A percentile compares a stretch with the other conserved stretches of the same genome.
phyloP scores from a whole-genome alignment of 1,140 invertebrate species.

The Hesperophylax magnus region DNA sequence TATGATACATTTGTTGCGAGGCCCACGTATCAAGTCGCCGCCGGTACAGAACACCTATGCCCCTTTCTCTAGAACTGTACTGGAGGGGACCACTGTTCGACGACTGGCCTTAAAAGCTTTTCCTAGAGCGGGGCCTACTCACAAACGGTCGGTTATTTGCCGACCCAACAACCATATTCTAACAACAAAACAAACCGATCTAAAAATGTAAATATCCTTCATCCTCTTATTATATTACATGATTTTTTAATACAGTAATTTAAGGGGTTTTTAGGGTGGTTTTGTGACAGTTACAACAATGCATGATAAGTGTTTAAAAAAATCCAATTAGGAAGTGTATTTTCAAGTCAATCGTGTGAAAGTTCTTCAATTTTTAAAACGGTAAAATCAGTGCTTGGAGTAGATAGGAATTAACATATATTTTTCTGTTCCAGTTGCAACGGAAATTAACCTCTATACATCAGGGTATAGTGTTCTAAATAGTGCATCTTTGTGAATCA shows the following conservation, averaged over 20 bases:
- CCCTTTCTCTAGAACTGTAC: slow-evolving; percentile 25
- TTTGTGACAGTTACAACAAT: too few relatives aligned
- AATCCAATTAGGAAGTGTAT: too few relatives aligned
- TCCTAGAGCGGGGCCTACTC: neutral
- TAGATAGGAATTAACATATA: neutral
- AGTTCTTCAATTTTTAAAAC: neutral
- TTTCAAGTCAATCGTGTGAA: neutral
- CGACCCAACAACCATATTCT: slow-evolving; percentile 17
- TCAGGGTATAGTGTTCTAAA: slow-evolving; percentile 4
- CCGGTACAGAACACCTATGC: neutral
- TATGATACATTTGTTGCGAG: neutral
- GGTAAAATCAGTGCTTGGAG: neutral
- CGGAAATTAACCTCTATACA: neutral
- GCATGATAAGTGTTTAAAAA: too few relatives aligned
- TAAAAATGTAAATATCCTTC: slow-evolving; percentile 7
- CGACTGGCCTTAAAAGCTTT: slow-evolving; percentile 31
- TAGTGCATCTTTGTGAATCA: neutral
- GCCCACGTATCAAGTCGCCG: neutral
- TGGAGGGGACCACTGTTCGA: slow-evolving; percentile 8
- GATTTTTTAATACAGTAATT: too few relatives aligned
- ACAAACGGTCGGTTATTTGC: slow-evolving; percentile 24
- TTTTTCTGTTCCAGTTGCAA: slow-evolving; percentile 22
- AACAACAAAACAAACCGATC: neutral
- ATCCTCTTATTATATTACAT: too few relatives aligned
- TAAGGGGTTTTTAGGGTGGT: too few relatives aligned